Evolutionary conservation across 2,888 invertebrate species (phyloP).

Genomic region (Scelioninae gen. 2): DNA sequence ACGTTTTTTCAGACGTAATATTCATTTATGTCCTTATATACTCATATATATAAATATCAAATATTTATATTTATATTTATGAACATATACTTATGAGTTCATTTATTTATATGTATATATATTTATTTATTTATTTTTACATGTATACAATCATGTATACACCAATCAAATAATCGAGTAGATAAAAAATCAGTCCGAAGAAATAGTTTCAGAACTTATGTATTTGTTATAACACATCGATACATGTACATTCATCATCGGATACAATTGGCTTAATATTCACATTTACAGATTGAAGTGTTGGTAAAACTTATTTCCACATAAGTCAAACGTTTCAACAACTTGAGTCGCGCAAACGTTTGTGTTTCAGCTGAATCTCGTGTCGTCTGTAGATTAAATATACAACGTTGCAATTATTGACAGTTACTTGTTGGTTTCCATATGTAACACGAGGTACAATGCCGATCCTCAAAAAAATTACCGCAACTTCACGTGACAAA

Average conservation of each 20-base stretch:
- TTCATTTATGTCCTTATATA: slow-evolving; percentile 8
- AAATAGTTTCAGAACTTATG: slow-evolving; percentile 51
- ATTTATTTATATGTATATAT: slow-evolving; percentile 22
- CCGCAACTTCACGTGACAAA: no score
- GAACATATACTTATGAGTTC: not conserved
- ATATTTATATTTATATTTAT: no score
- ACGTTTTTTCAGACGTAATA: slow-evolving; percentile 20
- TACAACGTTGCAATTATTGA: slow-evolving; percentile 4
- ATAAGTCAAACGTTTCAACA: slow-evolving; percentile 47
- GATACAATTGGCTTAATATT: slow-evolving; percentile 63
- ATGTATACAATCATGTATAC: no score
- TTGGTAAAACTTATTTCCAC: slow-evolving; percentile 43
- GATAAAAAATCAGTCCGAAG: slow-evolving; percentile 41
- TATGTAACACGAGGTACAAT: slow-evolving; percentile 25
- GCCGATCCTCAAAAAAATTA: not conserved
- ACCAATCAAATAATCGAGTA: slow-evolving; percentile 20
- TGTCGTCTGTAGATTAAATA: slow-evolving; percentile 19
- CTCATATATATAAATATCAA: slow-evolving; percentile 16
- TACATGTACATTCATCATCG: slow-evolving; percentile 70
- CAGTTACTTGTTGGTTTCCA: slow-evolving; percentile 4
- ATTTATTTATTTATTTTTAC: no score
- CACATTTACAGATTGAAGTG: slow-evolving; percentile 49
- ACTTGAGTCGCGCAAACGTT: slow-evolving; percentile 33
- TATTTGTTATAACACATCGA: slow-evolving; percentile 66
- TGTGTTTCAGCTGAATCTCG: slow-evolving; percentile 21